A percentile compares a stretch with the other conserved stretches of the same genome.
These are phyloP conservation scores for Patella caerulea DNA, from an alignment of 2,888 invertebrate genomes.

Conservation along the genomic window DNA sequence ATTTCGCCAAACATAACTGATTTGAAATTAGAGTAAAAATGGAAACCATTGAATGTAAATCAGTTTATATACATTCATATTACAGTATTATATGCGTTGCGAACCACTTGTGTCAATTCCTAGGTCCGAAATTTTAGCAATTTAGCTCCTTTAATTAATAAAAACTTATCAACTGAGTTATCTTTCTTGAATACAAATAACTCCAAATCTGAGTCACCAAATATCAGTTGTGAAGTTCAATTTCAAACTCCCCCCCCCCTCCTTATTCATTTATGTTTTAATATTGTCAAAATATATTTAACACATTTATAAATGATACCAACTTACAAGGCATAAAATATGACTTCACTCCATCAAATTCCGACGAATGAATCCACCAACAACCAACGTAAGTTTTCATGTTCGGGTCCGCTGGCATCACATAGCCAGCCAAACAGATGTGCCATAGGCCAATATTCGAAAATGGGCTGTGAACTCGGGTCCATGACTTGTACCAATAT, in stretches of 20 bases:
- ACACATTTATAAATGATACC: background rate
- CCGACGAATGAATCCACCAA: constrained; percentile 66
- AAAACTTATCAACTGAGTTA: background rate
- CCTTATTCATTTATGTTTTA: too few species aligned
- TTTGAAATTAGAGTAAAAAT: too few species aligned
- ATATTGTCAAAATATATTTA: too few species aligned
- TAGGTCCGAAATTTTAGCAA: too few species aligned
- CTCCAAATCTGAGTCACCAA: background rate
- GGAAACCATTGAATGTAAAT: too few species aligned
- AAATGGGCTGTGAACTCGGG: constrained; percentile 61
- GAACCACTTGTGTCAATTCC: too few species aligned
- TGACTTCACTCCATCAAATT: constrained; percentile 51
- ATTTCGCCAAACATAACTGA: too few species aligned
- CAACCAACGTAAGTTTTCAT: constrained; percentile 64
- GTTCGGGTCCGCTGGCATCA: constrained; percentile 57
- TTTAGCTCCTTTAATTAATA: background rate
- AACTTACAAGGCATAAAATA: constrained; percentile 62
- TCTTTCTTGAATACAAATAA: background rate
- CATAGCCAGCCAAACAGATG: constrained; percentile 61
- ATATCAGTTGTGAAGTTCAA: background rate
- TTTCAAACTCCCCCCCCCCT: too few species aligned
- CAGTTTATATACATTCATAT: too few species aligned
- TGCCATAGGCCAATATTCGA: constrained; percentile 64
- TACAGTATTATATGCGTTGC: too few species aligned
- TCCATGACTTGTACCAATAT: constrained; percentile 66